Base-by-base conservation (phyloP, 2,797 vertebrate species). In the Aeoliscus strigatus region DNA sequence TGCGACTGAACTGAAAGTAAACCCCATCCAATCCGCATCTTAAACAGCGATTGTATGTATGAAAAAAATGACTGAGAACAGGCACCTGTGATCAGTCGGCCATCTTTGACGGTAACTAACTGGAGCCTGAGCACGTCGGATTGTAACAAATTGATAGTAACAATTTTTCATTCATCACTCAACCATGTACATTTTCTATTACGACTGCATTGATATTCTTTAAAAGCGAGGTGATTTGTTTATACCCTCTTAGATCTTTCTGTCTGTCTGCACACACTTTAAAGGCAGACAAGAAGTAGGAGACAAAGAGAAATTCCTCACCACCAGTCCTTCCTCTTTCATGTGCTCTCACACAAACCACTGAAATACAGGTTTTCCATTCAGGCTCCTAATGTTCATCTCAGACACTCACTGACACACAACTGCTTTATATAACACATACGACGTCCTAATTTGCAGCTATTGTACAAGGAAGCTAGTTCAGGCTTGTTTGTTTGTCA, bases 31-130 rank as follows among this genome's bases (percentile, higher is more conserved):
- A 44, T 39, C 12, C 5, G 10, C 12, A 35, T 18, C n/a, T n/a
- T n/a, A n/a, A n/a, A n/a, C n/a, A n/a, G n/a, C n/a, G n/a, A n/a
- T n/a, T n/a, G n/a, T n/a, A n/a, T n/a, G n/a, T n/a, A n/a, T 26
- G 36, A 31, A 31, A 31, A 60, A 30, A 32, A 36, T 1, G 38
- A 24, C 46, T 55, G 36, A 38, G 34, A 1, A 38, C 18, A 46
- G 43, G 63, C 72, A 76, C 74, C 66, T 80, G 77, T 64, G 64
- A 73, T 68, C 59, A 36, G 43, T 66, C 51, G 11, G 46, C 40
- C 3, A 35, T 35, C 60, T 61, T 50, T 14, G 16, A 45, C 40
- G 4, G 16, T 35, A 49, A 18, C 54, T 35, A 39, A 38, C 36
- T 17, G 35, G 28, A 53, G 54, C 38, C 51, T 3, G 38, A 14